These are phyloP conservation scores for Trichechus manatus DNA, from an alignment of 2,113 vertebrate genomes.

Conservation along the genomic window DNA sequence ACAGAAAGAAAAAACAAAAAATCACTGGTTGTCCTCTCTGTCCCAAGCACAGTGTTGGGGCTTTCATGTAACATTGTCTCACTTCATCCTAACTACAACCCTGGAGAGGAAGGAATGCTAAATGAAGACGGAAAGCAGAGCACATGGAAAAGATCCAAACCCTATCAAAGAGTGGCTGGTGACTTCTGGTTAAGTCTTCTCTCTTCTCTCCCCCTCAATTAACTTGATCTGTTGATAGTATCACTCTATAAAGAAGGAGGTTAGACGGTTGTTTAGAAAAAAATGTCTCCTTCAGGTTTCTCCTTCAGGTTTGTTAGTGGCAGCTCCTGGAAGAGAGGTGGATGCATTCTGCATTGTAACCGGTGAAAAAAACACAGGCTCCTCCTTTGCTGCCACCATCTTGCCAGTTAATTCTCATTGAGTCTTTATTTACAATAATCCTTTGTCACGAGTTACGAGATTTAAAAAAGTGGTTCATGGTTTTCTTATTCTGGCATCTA, in stretches of 20 bases:
- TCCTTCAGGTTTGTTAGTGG: not conserved
- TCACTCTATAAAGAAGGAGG: not conserved
- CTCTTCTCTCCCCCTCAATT: not conserved
- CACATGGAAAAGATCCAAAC: not conserved
- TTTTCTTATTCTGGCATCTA: slow-evolving; percentile 4
- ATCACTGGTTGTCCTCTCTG: not conserved
- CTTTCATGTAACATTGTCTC: not conserved
- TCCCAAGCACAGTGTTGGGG: not conserved
- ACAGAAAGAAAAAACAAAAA: not conserved
- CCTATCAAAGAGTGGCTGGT: not conserved
- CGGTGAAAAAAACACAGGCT: not conserved
- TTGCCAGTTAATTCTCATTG: not conserved
- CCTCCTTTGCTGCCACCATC: not conserved
- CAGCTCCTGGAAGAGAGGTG: not conserved
- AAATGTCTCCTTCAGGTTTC: not conserved
- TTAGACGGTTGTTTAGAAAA: not conserved
- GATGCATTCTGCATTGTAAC: not conserved
- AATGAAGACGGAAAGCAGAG: not conserved
- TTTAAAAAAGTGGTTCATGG: not conserved
- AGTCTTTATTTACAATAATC: not conserved
- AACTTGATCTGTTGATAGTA: not conserved
- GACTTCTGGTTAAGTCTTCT: not conserved
- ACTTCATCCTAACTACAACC: not conserved
- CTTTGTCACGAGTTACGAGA: not conserved
- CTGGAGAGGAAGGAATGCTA: not conserved